Percentiles rank a stretch among this genome's conserved stretches.
phyloP scores from a whole-genome alignment of 1,140 invertebrate genomes.

The Drosophila saltans region DNA sequence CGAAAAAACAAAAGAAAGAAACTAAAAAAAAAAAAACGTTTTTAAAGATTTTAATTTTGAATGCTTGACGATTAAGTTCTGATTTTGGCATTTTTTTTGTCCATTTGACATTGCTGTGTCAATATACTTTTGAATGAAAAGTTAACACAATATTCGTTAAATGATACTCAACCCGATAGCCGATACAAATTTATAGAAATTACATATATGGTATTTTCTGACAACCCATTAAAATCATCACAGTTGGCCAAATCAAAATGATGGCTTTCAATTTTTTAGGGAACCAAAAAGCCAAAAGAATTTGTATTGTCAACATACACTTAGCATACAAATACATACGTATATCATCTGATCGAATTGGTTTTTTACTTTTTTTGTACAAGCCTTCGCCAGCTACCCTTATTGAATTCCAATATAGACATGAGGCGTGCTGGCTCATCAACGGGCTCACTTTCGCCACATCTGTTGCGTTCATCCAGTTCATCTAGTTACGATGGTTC shows the following conservation, averaged over 20 bases:
- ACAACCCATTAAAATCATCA: no score
- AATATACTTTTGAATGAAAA: no score
- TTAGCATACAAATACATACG: conserved; percentile 12
- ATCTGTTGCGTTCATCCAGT: background rate
- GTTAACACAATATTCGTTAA: no score
- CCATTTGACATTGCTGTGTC: no score
- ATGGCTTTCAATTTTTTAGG: background rate
- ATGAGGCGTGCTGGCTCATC: conserved; percentile 19
- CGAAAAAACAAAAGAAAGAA: no score
- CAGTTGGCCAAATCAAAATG: background rate
- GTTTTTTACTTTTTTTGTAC: conserved; percentile 41
- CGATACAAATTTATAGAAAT: no score
- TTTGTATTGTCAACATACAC: conserved; percentile 34
- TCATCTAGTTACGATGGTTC: conserved; percentile 7
- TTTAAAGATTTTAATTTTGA: no score
- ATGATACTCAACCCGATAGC: no score
- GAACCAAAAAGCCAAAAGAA: background rate
- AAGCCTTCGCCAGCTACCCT: background rate
- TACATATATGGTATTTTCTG: no score
- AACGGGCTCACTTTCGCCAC: background rate
- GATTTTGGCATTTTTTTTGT: no score
- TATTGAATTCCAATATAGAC: background rate
- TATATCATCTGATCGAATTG: conserved; percentile 20
- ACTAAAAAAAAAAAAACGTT: no score
- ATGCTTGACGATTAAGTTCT: no score